Evolutionary conservation across 1,140 invertebrate genomes (phyloP), one percentile per base, ranked within the genome.

Genomic region (Oscheius sp.): DNA sequence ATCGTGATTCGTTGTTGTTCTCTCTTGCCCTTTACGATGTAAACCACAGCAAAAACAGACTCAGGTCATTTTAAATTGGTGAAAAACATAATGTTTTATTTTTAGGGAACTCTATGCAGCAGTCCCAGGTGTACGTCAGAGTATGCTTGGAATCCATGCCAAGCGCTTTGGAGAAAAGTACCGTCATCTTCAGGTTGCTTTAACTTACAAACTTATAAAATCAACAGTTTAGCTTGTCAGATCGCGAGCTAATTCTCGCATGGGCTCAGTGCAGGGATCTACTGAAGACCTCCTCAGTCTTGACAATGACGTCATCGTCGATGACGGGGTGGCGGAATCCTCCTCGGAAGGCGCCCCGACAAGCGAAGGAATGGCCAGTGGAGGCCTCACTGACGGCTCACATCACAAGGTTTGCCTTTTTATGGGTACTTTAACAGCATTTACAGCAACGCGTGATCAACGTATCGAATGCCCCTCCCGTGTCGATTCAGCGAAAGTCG

Each of bases 31-130:
- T 83, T n/a, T 84, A 83, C 64, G 82, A 84, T 68, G 83, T 83
- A 18, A 83, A 83, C 59, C 79, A 83, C 28, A 78, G 81, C 15
- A 78, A 79, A 26, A 84, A 78, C 69, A 67, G 80, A 64, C 59
- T 82, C 4, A 26, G 79, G 78, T 79, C n/a, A 26, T 10, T 73
- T 13, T 66, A 38, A n/a, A 52, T 26, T 34, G 49, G 7, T 4
- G 1, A 15, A 31, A 29, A 13, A n/a, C 18, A 38, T 23, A 29
- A 15, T 10, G 29, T 68, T 49, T 15, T 67, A 42, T 28, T 42
- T 78, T 20, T 35, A 83, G 81, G n/a, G 82, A 83, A 66, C 75
- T 83, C 13, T 83, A 84, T 74, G 82, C 82, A n/a, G 83, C 82
- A 3, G 79, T 84, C 3, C 83, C 83, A 15, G 82, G 82, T n/a